Conservation (phyloP, 2,113 vertebrate species). For the Plotosus lineatus region DNA sequence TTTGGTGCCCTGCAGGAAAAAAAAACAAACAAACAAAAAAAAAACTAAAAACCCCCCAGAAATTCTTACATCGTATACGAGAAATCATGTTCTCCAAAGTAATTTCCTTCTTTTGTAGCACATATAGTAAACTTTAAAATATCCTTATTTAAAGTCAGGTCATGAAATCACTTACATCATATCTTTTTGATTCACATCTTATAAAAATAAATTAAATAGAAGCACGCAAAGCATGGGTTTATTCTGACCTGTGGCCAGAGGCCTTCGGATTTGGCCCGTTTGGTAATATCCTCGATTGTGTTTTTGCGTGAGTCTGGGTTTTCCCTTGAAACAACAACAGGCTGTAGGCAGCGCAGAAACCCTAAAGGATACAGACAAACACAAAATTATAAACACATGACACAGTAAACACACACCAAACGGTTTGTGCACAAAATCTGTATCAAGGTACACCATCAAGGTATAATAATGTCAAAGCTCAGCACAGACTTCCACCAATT, state of each 20-base stretch:
- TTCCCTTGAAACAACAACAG: slow-evolving; percentile 86
- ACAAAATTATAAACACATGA: not conserved
- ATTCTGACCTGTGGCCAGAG: slow-evolving; percentile 89
- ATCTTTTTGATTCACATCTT: not conserved
- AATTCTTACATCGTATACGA: not conserved
- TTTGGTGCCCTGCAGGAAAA: not conserved
- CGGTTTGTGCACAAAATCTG: not conserved
- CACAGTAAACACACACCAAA: not conserved
- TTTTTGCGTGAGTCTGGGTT: slow-evolving; percentile 93
- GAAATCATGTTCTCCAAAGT: not conserved
- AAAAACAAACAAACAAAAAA: too few relatives aligned
- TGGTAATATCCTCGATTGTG: slow-evolving; percentile 86
- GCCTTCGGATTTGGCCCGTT: slow-evolving; percentile 81
- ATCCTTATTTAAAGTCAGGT: not conserved
- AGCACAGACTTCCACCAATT: not conserved
- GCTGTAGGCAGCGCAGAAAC: slow-evolving; percentile 82
- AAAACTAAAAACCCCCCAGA: too few relatives aligned
- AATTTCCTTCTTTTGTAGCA: slow-evolving; percentile 37
- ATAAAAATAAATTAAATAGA: not conserved
- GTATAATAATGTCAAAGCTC: not conserved
- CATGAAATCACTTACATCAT: not conserved
- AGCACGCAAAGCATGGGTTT: not conserved
- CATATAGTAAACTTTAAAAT: not conserved
- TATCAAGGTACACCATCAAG: not conserved
- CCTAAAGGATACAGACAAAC: slow-evolving; percentile 57